phyloP scores from a whole-genome alignment of 2,888 invertebrate species.

The Seladonia tumulorum region DNA sequence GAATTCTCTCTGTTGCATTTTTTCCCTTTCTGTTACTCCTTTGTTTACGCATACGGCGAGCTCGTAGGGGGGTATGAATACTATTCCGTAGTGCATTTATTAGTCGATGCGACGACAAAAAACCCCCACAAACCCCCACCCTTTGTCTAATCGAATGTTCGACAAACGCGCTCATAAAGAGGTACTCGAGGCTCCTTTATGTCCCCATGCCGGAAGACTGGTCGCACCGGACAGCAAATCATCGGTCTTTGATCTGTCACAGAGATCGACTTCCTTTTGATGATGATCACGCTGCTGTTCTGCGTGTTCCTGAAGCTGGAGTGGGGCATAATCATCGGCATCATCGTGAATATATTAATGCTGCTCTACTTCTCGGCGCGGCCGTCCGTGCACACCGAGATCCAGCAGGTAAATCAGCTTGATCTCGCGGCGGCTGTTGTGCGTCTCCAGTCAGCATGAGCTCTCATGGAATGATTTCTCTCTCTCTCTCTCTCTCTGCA shows the following conservation, averaged over 20 bases:
- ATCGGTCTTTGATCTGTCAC: conserved; percentile 64
- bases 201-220: neutral
- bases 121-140: too few relatives aligned
- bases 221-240: neutral
- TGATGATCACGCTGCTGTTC: conserved; percentile 86
- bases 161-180: neutral
- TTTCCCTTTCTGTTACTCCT: neutral
- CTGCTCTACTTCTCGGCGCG: conserved; percentile 86
- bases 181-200: neutral
- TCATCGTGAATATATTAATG: conserved; percentile 85
- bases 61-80: neutral
- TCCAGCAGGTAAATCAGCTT: conserved; percentile 69
- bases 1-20: neutral
- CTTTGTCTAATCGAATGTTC: neutral
- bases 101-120: too few relatives aligned
- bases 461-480: neutral
- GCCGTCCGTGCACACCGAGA: conserved; percentile 80
- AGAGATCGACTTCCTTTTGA: conserved; percentile 87
- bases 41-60: neutral
- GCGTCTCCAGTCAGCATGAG: neutral
- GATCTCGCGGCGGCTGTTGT: neutral
- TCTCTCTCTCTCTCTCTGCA: conserved; percentile 46
- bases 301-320: conserved; percentile 87
- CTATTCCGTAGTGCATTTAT: neutral
- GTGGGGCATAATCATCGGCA: conserved; percentile 88